Evolutionary conservation across 2,113 vertebrate genomes (phyloP), one percentile per base, ranked within the genome.

Genomic region (Andinoacara biseriatus): DNA sequence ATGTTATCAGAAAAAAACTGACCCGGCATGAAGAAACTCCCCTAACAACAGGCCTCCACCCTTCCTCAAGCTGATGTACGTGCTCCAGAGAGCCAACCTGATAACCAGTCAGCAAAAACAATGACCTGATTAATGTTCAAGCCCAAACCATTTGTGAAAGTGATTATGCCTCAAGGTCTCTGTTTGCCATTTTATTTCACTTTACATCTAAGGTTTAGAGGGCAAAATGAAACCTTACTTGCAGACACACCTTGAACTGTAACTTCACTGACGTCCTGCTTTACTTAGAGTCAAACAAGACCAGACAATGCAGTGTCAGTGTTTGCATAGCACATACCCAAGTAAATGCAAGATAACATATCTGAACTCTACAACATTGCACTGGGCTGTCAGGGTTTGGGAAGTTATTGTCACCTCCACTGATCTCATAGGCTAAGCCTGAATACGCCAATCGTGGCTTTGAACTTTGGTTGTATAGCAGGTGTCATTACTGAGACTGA

Each of bases 1-100:
- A 35, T 3, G 35, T 91, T 92, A 94, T 74, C 14, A 80, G 83
- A 59, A 65, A 90, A 86, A 89, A 76, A 92, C 82, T 38, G 83
- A 84, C 74, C 61, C 18, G 4, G 65, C 60, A 60, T 61, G 78
- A 54, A 90, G 83, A 83, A 88, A 86, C 89, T 87, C 88, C 88
- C 90, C 24, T 29, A 80, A 85, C 43, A 85, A n/a, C 81, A 43
- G 17, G 72, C 67, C 87, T 82, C 89, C 87, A 86, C 93, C 91
- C 89, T 81, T 80, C 74, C 49, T 84, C 33, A 15, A 57, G 60
- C 80, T 11, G 69, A 77, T 80, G 72, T 72, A 63, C 82, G 46
- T 40, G 58, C 43, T 58, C 62, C 18, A 54, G 49, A 22, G 33
- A 58, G 35, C 14, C 52, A 17, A 58, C 22, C 78, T 59, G 83